A percentile compares a stretch with the other conserved stretches of the same genome.
Evolutionary conservation across 2,888 invertebrate species (phyloP).

Genomic region (Melieria picta): DNA sequence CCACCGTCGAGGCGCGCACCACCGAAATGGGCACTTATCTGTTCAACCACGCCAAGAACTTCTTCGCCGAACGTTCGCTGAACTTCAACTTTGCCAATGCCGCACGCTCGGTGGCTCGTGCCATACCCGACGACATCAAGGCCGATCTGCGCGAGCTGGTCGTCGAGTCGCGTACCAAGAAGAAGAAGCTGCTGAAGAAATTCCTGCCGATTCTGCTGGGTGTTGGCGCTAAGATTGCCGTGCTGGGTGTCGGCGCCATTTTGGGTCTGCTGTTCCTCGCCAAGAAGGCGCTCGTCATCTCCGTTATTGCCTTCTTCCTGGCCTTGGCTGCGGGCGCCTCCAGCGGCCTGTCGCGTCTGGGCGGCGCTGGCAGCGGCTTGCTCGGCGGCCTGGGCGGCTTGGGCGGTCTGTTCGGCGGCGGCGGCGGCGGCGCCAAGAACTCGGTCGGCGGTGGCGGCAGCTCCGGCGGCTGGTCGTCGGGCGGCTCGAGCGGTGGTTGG

Average conservation of each 20-base stretch:
- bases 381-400: conserved; percentile 60
- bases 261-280: conserved; percentile 71
- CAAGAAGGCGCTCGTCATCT: conserved; percentile 73
- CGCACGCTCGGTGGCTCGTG: conserved; percentile 67
- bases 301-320: conserved; percentile 71
- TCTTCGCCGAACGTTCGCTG: conserved; percentile 70
- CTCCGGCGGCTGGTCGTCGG: conserved; percentile 49
- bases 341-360: conserved; percentile 57
- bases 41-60: conserved; percentile 68
- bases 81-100: conserved; percentile 67
- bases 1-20: conserved; percentile 69
- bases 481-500: conserved; percentile 50
- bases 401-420: conserved; percentile 56
- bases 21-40: conserved; percentile 71
- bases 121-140: conserved; percentile 70
- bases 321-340: conserved; percentile 68
- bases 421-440: conserved; percentile 35
- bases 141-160: conserved; percentile 69
- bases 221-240: conserved; percentile 71
- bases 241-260: conserved; percentile 69
- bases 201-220: conserved; percentile 71
- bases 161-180: conserved; percentile 71
- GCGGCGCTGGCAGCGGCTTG: conserved; percentile 57
- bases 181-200: conserved; percentile 69
- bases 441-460: conserved; percentile 36